Base-by-base conservation (phyloP, 2,797 vertebrate species). In the Myotis pilosus region DNA sequence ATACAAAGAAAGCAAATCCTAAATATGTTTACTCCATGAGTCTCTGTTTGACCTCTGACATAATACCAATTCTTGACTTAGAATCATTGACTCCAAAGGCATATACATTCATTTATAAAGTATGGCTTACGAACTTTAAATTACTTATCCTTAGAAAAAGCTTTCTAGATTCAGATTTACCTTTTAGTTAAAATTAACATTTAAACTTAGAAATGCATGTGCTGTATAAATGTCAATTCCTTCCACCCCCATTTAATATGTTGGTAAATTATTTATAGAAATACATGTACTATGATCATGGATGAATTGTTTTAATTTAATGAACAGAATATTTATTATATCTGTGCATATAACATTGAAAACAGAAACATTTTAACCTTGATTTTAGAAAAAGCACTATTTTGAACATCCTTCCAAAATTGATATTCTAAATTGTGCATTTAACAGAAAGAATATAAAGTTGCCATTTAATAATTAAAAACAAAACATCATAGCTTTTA, bases 81-180 rank as follows among this genome's bases (percentile, higher is more conserved):
- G 28, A 95, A 91, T 53, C 82, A 89, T 87, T 93, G 97, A 95
- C 97, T 96, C 90, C 92, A 96, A 97, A 91, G 64, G 15, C 74
- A 6, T 83, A 6, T 33, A 82, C 38, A 72, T 96, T 96, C 95
- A 95, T 57, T 96, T 97, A 86, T 91, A 96, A 96, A 92, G 78
- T 95, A 92, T 90, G 69, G 30, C 66, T 57, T 92, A 87, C 60
- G 76, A 91, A 92, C 68, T 53, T 97, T 80, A 83, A 96, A 92
- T 97, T 53, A 62, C 94, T 95, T 93, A 71, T 33, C 92, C 78
- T 87, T 93, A 95, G 95, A 94, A 85, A 87, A 72, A 33, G 25
- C 33, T 92, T 57, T 96, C 17, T 55, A 91, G 90, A 94, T 96
- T 96, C 89, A 94, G 94, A 96, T 96, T 96, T 96, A 91, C 95